Conservation (phyloP, 2,888 invertebrate genomes). For the Melanargia galathea region DNA sequence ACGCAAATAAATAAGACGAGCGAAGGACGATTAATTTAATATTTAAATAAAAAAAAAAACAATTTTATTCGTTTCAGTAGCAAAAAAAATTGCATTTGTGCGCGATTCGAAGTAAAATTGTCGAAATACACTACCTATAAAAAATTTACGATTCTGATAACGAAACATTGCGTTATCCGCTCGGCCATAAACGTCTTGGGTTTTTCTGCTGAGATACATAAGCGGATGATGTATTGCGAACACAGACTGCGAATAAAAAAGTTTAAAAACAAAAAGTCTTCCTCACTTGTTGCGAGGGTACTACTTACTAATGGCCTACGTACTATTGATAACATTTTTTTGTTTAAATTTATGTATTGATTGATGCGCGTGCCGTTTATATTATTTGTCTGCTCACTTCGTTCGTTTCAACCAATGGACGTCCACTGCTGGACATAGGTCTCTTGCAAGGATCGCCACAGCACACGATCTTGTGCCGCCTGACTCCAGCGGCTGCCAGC, state of each 20-base stretch:
- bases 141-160: conserved; percentile 49
- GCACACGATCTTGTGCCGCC: too few relatives aligned
- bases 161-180: conserved; percentile 47
- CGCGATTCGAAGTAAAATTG: conserved; percentile 25
- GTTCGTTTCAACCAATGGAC: too few relatives aligned
- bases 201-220: conserved; percentile 33
- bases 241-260: neutral
- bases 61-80: neutral
- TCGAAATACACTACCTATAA: conserved; percentile 35
- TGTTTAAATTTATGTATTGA: neutral
- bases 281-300: neutral
- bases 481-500: too few relatives aligned
- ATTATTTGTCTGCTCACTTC: neutral
- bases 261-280: neutral
- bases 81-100: neutral
- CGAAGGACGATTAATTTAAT: too few relatives aligned
- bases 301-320: neutral
- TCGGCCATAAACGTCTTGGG: conserved; percentile 32
- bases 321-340: neutral
- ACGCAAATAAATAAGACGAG: too few relatives aligned
- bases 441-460: too few relatives aligned
- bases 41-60: neutral
- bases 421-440: too few relatives aligned
- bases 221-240: neutral
- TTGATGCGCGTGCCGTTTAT: neutral